A percentile compares a stretch with the other conserved stretches of the same genome.
These are phyloP conservation scores for Drosophila nannoptera DNA, from an alignment of 1,140 invertebrate species.

Conservation along the genomic window DNA sequence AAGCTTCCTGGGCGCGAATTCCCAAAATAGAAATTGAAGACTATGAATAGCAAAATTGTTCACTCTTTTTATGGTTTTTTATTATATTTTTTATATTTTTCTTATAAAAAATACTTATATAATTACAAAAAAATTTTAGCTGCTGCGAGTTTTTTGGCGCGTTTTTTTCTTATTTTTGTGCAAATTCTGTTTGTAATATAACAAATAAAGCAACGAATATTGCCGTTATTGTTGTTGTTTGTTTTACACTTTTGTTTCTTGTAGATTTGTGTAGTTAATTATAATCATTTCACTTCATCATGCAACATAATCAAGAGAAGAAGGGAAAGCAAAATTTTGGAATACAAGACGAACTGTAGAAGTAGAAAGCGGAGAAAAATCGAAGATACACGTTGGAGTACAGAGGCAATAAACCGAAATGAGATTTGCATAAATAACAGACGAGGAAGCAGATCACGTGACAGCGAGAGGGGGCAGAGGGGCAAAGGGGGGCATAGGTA, in stretches of 20 bases:
- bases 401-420: conserved; percentile 30
- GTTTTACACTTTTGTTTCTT: conserved; percentile 36
- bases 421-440: conserved; percentile 36
- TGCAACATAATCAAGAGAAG: conserved; percentile 51
- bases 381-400: conserved; percentile 20
- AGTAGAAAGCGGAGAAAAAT: conserved; percentile 11
- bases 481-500: conserved; percentile 6
- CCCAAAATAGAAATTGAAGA: too few species aligned
- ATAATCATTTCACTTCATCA: conserved; percentile 70
- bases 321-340: conserved; percentile 8
- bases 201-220: conserved; percentile 62
- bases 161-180: conserved; percentile 41
- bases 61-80: conserved; percentile 34
- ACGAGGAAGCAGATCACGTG: not conserved
- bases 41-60: too few species aligned
- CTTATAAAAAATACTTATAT: conserved; percentile 79
- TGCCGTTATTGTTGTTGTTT: conserved; percentile 27
- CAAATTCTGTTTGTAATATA: conserved; percentile 52
- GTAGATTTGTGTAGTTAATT: conserved; percentile 49
- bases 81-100: conserved; percentile 77
- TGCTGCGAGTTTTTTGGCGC: conserved; percentile 75
- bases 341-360: conserved; percentile 20
- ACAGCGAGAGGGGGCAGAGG: not conserved
- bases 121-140: conserved; percentile 73
- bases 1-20: too few species aligned